Conservation (phyloP, 2,888 invertebrate genomes). For the Linnaemya vulpina region DNA sequence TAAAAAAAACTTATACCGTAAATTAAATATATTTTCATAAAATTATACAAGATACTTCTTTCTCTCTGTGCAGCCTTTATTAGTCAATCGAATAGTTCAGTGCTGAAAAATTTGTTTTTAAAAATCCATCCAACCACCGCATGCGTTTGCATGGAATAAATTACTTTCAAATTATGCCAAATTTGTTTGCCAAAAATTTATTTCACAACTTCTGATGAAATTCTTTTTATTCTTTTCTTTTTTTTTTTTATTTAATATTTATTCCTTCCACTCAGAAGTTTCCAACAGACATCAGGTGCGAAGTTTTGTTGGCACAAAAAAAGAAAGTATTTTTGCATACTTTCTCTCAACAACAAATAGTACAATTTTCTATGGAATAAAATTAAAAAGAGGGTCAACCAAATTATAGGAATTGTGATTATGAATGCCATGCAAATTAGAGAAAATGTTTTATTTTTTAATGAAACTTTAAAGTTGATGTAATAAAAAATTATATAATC, state of each 20-base stretch:
- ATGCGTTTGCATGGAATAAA: background rate
- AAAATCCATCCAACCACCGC: background rate
- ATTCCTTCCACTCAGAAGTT: background rate
- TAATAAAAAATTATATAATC: too few species aligned
- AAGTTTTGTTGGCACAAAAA: slow-evolving; percentile 45
- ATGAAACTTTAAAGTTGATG: too few species aligned
- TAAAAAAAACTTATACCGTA: too few species aligned
- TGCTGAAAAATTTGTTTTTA: background rate
- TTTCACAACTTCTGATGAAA: slow-evolving; percentile 14
- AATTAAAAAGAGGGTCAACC: background rate
- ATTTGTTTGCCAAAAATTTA: slow-evolving; percentile 47
- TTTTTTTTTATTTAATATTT: background rate
- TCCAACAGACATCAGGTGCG: slow-evolving; percentile 45
- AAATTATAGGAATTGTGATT: background rate
- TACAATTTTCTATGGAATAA: slow-evolving; percentile 16
- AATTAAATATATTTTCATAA: too few species aligned
- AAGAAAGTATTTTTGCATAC: background rate
- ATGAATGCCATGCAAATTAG: too few species aligned
- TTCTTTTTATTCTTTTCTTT: background rate
- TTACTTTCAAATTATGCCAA: slow-evolving; percentile 1
- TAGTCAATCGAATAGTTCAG: too few species aligned
- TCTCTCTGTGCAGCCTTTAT: too few species aligned
- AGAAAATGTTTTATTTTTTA: too few species aligned
- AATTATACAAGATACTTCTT: too few species aligned
- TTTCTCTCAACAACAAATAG: slow-evolving; percentile 32